A percentile compares a stretch with the other conserved stretches of the same genome.
Evolutionary conservation across 2,888 invertebrate genomes (phyloP).

Genomic region (Pemphredon lugubris): DNA sequence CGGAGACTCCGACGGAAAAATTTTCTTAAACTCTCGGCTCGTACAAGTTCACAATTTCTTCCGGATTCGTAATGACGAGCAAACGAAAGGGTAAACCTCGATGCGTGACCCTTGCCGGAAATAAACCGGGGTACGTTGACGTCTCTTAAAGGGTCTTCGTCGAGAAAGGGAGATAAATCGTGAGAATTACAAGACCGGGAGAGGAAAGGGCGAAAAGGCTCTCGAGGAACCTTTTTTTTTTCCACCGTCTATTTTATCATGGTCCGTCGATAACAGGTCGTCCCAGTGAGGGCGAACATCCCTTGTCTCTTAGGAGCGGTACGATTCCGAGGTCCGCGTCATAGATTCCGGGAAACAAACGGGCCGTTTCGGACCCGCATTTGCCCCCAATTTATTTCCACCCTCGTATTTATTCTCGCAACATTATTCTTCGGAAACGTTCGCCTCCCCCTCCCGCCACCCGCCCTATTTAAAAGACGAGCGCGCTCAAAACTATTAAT

Average conservation of each 20-base stretch:
- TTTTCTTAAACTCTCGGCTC: too few species aligned
- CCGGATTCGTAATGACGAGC: too few species aligned
- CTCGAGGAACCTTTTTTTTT: conserved; percentile 28
- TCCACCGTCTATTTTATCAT: conserved; percentile 54
- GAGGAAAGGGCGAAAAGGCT: conserved; percentile 9
- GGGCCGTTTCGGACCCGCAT: conserved; percentile 7
- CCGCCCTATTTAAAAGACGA: too few species aligned
- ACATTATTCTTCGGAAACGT: neutral
- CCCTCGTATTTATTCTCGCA: neutral
- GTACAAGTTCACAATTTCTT: too few species aligned
- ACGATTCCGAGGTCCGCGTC: conserved; percentile 33
- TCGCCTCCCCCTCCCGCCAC: neutral
- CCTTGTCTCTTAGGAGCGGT: conserved; percentile 18
- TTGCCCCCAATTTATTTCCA: neutral
- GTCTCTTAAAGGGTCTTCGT: neutral
- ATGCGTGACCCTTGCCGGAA: too few species aligned
- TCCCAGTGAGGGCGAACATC: conserved; percentile 37
- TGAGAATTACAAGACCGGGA: conserved; percentile 31
- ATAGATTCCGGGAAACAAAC: conserved; percentile 30
- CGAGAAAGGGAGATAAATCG: conserved; percentile 21
- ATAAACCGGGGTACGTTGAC: neutral
- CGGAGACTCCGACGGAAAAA: too few species aligned
- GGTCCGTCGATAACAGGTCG: conserved; percentile 59
- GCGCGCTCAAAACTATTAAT: too few species aligned
- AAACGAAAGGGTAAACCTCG: too few species aligned